Evolutionary conservation across 2,888 invertebrate species (phyloP), one percentile per base, ranked within the genome.

Genomic region (Ecdyonurus torrentis): DNA sequence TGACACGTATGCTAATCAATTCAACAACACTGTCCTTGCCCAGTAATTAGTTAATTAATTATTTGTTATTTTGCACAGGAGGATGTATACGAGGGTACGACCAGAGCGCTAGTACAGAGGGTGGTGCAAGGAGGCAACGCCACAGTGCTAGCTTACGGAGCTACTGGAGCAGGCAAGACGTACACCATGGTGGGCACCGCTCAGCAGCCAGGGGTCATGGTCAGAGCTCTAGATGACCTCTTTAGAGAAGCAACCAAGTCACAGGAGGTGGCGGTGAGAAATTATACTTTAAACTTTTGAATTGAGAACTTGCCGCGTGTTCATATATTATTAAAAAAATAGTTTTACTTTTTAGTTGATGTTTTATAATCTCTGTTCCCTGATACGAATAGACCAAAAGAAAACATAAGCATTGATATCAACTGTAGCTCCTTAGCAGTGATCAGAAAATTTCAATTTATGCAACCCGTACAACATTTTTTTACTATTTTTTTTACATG

Each of bases 61-160:
- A n/a, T n/a, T n/a, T n/a, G n/a, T n/a, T n/a, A n/a, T n/a, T n/a
- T n/a, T n/a, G n/a, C n/a, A 53, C 74, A 84, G 81, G 87, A 87
- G 71, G 84, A 88, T 61, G 92, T 97, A 0, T 97, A 96, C 75
- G 84, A 86, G 65, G 83, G 84, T 2, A 93, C 95, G 1, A 90
- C 94, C 23, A 87, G 87, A 61, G 83, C 87, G 20, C 78, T 97
- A 20, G 91, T 97, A 1, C 84, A 85, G 58, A 91, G 90, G 70
- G 90, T 97, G 0, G 78, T 96, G 25, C 74, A 79, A 64, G 97
- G 97, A 0, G 92, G 89, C 72, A 95, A 95, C 70, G 96, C 91
- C 0, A 95, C 96, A 0, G 94, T 97, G 24, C 97, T 97, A 75
- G 96, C 97, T 1, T 97, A 94, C 72, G 93, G 93, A 2, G 89